Evolutionary conservation across 2,797 vertebrate species (phyloP).

Genomic region (Falco berigora): DNA sequence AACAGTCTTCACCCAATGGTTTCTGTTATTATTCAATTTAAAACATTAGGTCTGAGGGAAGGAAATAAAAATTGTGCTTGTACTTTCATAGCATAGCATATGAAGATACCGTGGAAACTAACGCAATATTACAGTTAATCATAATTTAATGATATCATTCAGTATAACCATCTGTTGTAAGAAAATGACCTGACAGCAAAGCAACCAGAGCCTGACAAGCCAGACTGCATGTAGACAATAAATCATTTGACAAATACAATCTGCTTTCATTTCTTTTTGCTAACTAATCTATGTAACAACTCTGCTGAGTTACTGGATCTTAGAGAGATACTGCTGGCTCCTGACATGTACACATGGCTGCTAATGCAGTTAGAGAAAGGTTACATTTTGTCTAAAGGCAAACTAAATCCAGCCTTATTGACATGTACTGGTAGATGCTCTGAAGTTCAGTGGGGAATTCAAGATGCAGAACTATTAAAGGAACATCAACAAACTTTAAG

Average conservation of each 20-base stretch:
- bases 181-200: conserved; percentile 2
- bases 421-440: neutral
- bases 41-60: neutral
- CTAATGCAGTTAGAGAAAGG: conserved; percentile 26
- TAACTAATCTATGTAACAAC: conserved; percentile 16
- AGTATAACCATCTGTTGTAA: neutral
- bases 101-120: neutral
- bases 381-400: conserved; percentile 20
- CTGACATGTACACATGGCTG: neutral
- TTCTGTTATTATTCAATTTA: neutral
- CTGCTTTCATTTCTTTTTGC: conserved; percentile 10
- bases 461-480: neutral
- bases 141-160: conserved; percentile 14
- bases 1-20: neutral
- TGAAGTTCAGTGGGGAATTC: conserved; percentile 14
- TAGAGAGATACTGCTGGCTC: neutral
- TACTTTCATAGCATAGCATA: neutral
- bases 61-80: neutral
- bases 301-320: conserved; percentile 25
- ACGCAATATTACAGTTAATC: neutral
- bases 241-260: conserved; percentile 47
- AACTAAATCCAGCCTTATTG: conserved; percentile 27
- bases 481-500: neutral
- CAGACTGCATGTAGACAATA: neutral
- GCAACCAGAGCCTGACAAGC: neutral